Percentiles rank a stretch among this genome's conserved stretches.
phyloP scores from a whole-genome alignment of 2,888 invertebrate genomes.

The Elmis aenea region DNA sequence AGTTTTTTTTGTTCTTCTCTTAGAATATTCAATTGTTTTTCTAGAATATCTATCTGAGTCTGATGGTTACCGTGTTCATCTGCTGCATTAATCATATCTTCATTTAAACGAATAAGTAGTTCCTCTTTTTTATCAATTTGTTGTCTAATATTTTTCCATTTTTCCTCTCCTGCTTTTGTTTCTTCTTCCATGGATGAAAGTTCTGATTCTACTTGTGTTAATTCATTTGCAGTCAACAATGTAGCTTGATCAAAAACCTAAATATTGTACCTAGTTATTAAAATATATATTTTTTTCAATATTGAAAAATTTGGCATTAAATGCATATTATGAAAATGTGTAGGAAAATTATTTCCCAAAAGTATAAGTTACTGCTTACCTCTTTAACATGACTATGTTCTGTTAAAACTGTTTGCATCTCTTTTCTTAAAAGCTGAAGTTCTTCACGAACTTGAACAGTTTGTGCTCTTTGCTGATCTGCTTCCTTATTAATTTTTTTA shows the following conservation, averaged over 20 bases:
- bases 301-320: too few relatives aligned
- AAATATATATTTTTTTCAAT: too few relatives aligned
- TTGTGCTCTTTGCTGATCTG: constrained; percentile 20
- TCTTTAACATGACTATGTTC: constrained; percentile 17
- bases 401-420: constrained; percentile 10
- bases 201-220: constrained; percentile 53
- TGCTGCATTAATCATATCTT: constrained; percentile 33
- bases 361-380: too few relatives aligned
- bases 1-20: constrained; percentile 41
- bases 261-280: too few relatives aligned
- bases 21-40: constrained; percentile 57
- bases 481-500: constrained; percentile 23
- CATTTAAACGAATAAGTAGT: constrained; percentile 52
- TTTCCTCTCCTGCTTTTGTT: constrained; percentile 51
- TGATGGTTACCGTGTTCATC: constrained; percentile 11
- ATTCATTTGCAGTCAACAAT: constrained; percentile 35
- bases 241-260: constrained; percentile 26
- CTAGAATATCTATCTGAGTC: constrained; percentile 57
- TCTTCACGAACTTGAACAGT: constrained; percentile 23
- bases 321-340: too few relatives aligned
- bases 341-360: too few relatives aligned
- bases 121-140: constrained; percentile 54
- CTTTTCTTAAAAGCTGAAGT: constrained; percentile 10
- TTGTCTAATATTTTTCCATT: constrained; percentile 52
- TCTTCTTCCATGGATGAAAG: constrained; percentile 52